phyloP scores from a whole-genome alignment of 2,113 vertebrate genomes.

The Cervus canadensis region DNA sequence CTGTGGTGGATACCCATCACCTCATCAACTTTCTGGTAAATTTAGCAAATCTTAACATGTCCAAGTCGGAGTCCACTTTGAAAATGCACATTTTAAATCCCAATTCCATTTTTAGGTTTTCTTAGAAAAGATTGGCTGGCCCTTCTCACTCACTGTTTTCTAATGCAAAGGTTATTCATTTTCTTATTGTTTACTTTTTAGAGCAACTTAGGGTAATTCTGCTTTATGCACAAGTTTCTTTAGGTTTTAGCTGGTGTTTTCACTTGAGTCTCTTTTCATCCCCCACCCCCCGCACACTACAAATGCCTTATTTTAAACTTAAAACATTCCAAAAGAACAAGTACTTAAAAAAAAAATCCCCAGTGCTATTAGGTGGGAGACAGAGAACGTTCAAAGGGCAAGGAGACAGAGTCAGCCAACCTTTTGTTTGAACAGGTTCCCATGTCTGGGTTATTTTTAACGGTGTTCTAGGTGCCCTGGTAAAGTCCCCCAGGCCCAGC shows the following conservation, averaged over 20 bases:
- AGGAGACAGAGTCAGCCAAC: not conserved
- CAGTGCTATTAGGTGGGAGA: not conserved
- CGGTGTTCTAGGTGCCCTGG: rapidly evolving
- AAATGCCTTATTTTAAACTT: not conserved
- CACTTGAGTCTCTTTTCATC: not conserved
- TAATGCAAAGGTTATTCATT: conserved; percentile 14
- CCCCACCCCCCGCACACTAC: rapidly evolving
- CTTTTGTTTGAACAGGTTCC: rapidly evolving
- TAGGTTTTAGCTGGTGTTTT: not conserved
- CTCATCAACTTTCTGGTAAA: conserved; percentile 56
- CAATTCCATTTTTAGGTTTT: conserved; percentile 47
- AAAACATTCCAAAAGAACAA: not conserved
- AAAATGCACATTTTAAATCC: conserved; percentile 44
- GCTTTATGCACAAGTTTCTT: not conserved
- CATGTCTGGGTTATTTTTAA: rapidly evolving
- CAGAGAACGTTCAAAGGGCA: no score
- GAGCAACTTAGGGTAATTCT: not conserved
- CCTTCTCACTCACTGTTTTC: not conserved
- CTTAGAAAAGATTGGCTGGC: conserved; percentile 1
- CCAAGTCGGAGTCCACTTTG: conserved; percentile 51
- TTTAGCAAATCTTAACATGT: conserved; percentile 74
- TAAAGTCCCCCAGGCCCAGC: rapidly evolving
- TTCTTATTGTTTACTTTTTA: not conserved
- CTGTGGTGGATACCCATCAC: conserved; percentile 37
- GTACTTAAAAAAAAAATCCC: not conserved